Conservation (phyloP, 2,113 vertebrate genomes). For the Peromyscus polionotus region DNA sequence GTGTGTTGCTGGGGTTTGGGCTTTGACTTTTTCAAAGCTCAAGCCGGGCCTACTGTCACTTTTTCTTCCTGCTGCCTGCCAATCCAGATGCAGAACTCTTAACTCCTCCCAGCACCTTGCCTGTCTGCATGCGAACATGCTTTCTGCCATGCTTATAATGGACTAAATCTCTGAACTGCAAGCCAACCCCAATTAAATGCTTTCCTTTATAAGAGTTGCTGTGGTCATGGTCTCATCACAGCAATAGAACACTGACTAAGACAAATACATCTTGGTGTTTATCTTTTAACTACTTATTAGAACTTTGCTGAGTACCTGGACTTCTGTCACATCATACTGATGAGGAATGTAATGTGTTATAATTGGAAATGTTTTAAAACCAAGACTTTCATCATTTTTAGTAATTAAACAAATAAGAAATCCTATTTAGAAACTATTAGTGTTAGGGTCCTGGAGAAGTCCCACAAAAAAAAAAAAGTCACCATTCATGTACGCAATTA, state of each 20-base stretch:
- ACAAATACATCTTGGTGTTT: background rate
- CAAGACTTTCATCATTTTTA: background rate
- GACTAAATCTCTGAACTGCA: background rate
- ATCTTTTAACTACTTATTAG: background rate
- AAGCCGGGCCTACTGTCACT: background rate
- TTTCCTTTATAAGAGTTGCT: background rate
- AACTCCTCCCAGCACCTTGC: background rate
- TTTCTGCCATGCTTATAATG: background rate
- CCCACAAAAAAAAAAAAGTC: no score
- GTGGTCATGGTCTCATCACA: background rate
- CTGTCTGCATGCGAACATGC: background rate
- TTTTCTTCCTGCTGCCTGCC: background rate
- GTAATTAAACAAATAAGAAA: background rate
- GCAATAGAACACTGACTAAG: background rate
- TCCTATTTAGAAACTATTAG: background rate
- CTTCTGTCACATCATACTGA: background rate
- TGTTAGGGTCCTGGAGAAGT: no score
- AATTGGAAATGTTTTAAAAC: background rate
- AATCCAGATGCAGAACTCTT: background rate
- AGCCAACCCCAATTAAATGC: background rate
- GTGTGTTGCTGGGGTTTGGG: background rate
- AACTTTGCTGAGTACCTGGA: background rate
- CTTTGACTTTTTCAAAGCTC: background rate
- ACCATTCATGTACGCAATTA: no score
- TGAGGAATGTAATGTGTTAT: background rate